Evolutionary conservation across 2,113 vertebrate species (phyloP).

Genomic region (Paradoxurus hermaphroditus): DNA sequence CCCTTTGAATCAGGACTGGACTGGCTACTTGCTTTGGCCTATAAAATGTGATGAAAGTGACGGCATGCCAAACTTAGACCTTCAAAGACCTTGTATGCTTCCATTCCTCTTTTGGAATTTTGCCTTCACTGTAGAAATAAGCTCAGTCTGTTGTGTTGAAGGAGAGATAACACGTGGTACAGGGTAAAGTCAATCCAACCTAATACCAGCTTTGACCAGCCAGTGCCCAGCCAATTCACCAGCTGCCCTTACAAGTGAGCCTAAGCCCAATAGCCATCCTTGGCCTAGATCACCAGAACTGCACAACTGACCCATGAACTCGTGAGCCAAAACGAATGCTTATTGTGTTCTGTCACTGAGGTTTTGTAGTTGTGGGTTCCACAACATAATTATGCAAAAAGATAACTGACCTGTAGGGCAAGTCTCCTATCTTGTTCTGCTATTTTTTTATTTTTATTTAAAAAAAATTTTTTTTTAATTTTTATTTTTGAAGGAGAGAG

Average conservation of each 20-base stretch:
- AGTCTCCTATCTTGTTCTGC: neutral
- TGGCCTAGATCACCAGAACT: neutral
- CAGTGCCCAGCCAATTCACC: neutral
- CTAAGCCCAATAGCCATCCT: neutral
- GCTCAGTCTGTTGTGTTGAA: neutral
- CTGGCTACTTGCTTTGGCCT: neutral
- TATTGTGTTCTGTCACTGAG: neutral
- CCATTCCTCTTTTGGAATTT: neutral
- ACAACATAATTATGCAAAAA: neutral
- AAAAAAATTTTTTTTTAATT: too few relatives aligned
- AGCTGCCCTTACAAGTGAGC: neutral
- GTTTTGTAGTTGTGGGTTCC: neutral
- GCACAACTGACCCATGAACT: neutral
- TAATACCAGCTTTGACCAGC: neutral
- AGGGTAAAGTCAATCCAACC: neutral
- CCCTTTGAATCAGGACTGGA: neutral
- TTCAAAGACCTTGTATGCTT: neutral
- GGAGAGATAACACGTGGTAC: neutral
- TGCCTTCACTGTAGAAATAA: neutral
- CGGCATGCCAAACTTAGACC: neutral
- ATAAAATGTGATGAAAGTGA: neutral
- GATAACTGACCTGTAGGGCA: neutral
- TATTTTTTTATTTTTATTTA: too few relatives aligned
- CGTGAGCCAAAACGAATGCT: neutral
- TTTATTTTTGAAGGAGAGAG: too few relatives aligned